Evolutionary conservation across 92 coral and sea anemone species (phyloP), one percentile per base, ranked within the genome.

Genomic region (Scolanthus callimorphus): DNA sequence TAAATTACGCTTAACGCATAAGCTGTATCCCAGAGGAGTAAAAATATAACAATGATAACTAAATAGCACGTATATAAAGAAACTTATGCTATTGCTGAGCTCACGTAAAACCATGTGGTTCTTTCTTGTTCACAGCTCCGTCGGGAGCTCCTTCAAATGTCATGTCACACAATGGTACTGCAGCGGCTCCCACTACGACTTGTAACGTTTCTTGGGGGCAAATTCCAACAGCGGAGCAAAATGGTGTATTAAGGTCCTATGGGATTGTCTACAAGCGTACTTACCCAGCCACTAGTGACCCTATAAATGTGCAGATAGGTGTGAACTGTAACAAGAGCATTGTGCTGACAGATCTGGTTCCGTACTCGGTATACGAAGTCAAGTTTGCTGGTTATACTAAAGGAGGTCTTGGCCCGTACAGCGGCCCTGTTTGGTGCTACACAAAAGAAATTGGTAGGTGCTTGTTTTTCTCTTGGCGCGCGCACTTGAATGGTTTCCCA

Each of bases 371-470:
- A 25, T 55, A 67, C 27, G 4, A 39, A 17, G 63, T 67, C 10
- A 11, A 11, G 24, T 17, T 67, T 21, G 37, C 55, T 3, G 55
- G 39, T 1, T 0, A 52, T 10, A 24, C 48, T 3, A 1, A 0
- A 2, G 27, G 43, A 17, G 74, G 74, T 2, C 20, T 0, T 23
- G 26, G 62, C 25, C 53, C 55, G 11, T 28, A 41, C 19, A 55
- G 64, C 44, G 31, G 13, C n/a, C 74, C 63, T 11, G 74, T 67
- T 11, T 54, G 30, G 13, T 67, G 74, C 22, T 28, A 52, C 46
- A 67, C 74, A 2, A 44, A 55, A 34, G 74, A 55, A 20, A 54
- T 49, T 39, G 74, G 74, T 67, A 55, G 6, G 65, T n/a, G n/a
- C n/a, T n/a, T n/a, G n/a, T n/a, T n/a, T n/a, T n/a, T n/a, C n/a